Evolutionary conservation across 2,797 vertebrate genomes (phyloP).

Genomic region (Ambastaia sidthimunki): DNA sequence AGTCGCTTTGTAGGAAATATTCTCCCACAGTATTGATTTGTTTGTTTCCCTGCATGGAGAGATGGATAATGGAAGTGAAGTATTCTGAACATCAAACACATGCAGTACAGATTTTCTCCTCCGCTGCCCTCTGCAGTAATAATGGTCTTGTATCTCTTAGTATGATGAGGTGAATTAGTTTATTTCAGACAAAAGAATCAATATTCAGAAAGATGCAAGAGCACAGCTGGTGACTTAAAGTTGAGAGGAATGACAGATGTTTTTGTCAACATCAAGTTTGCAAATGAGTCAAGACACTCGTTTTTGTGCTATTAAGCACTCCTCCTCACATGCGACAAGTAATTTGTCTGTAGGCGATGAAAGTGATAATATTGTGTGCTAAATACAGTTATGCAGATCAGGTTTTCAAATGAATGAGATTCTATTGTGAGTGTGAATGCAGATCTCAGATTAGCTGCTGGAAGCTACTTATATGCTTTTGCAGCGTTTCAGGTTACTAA

Average conservation of each 20-base stretch:
- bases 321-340: background rate
- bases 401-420: background rate
- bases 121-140: background rate
- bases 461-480: background rate
- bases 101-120: background rate
- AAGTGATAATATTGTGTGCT: background rate
- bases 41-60: background rate
- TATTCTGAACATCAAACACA: background rate
- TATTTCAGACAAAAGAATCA: background rate
- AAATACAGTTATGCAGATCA: background rate
- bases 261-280: background rate
- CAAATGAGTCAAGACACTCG: background rate
- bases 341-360: background rate
- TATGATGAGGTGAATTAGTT: background rate
- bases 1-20: background rate
- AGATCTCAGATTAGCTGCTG: background rate
- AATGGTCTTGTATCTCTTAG: background rate
- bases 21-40: background rate
- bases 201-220: background rate
- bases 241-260: background rate
- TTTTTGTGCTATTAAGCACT: no score
- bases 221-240: conserved; percentile 4
- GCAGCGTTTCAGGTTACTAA: background rate
- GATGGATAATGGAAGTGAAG: background rate
- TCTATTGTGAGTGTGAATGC: background rate